These are phyloP conservation scores for Danaus melanippus DNA, from an alignment of 1,140 invertebrate genomes.

Conservation along the genomic window DNA sequence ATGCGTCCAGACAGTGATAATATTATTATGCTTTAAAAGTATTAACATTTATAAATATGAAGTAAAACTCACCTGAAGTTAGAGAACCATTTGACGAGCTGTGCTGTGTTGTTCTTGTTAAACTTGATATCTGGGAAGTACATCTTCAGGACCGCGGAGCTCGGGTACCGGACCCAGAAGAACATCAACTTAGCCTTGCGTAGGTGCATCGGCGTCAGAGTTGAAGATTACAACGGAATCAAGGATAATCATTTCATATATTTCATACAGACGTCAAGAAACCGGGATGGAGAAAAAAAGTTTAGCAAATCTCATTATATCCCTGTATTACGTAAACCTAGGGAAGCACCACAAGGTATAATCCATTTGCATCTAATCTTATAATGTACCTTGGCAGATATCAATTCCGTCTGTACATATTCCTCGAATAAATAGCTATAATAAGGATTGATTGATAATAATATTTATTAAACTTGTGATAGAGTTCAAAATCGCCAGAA, in stretches of 20 bases:
- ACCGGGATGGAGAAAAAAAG: constrained; percentile 28
- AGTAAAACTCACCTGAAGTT: constrained; percentile 78
- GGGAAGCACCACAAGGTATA: constrained; percentile 65
- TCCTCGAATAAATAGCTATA: constrained; percentile 7
- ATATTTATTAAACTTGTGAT: constrained; percentile 1
- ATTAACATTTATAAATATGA: too few relatives aligned
- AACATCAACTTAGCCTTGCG: constrained; percentile 99
- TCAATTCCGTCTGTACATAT: constrained; percentile 22
- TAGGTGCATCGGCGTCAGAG: constrained; percentile 99
- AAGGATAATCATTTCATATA: constrained; percentile 70
- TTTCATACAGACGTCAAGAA: constrained; percentile 9
- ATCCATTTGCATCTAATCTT: constrained; percentile 71
- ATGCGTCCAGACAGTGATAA: too few relatives aligned
- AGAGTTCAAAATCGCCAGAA: constrained; percentile 12
- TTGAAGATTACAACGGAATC: constrained; percentile 90
- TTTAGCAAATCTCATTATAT: constrained; percentile 55
- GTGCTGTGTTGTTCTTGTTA: constrained; percentile 99
- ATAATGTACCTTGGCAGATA: constrained; percentile 61
- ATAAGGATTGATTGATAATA: not conserved
- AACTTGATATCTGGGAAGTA: constrained; percentile 99
- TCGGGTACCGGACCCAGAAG: constrained; percentile 99
- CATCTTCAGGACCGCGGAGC: constrained; percentile 98
- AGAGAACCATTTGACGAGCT: constrained; percentile 99
- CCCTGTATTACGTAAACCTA: constrained; percentile 47
- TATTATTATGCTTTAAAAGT: too few relatives aligned